Evolutionary conservation across 1,140 invertebrate species (phyloP).

Genomic region (Aphelinus atriplicis): DNA sequence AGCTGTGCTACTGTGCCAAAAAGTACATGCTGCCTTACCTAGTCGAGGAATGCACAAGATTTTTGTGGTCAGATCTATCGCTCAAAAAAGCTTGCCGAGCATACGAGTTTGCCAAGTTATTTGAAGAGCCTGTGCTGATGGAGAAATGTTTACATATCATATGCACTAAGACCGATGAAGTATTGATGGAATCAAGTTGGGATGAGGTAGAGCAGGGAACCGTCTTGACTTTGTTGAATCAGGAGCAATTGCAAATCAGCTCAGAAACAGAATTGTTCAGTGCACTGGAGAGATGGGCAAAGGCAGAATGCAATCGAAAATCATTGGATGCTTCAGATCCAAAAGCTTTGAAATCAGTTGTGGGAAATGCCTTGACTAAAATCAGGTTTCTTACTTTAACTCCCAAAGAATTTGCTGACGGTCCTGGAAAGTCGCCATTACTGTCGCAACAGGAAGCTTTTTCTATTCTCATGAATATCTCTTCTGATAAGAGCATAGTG

Average conservation of each 20-base stretch:
- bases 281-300: constrained; percentile 76
- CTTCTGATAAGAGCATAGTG: constrained; percentile 71
- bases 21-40: constrained; percentile 87
- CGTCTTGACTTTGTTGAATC: constrained; percentile 77
- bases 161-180: constrained; percentile 77
- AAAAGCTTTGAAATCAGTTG: constrained; percentile 60
- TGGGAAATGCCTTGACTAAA: constrained; percentile 72
- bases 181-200: constrained; percentile 78
- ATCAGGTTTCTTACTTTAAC: constrained; percentile 81
- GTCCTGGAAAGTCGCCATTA: constrained; percentile 76
- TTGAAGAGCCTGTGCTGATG: constrained; percentile 82
- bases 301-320: constrained; percentile 57
- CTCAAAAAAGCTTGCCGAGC: constrained; percentile 83
- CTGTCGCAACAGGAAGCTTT: constrained; percentile 81
- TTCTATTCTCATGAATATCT: constrained; percentile 83
- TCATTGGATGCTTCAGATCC: constrained; percentile 54
- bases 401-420: constrained; percentile 82
- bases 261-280: constrained; percentile 81
- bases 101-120: constrained; percentile 86
- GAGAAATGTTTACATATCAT: constrained; percentile 82
- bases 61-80: constrained; percentile 81
- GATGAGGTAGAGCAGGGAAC: constrained; percentile 79
- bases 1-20: constrained; percentile 86
- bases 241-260: constrained; percentile 76
- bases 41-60: constrained; percentile 82